Conservation (phyloP, 2,797 vertebrate species). For the Poliocrania exsul region DNA sequence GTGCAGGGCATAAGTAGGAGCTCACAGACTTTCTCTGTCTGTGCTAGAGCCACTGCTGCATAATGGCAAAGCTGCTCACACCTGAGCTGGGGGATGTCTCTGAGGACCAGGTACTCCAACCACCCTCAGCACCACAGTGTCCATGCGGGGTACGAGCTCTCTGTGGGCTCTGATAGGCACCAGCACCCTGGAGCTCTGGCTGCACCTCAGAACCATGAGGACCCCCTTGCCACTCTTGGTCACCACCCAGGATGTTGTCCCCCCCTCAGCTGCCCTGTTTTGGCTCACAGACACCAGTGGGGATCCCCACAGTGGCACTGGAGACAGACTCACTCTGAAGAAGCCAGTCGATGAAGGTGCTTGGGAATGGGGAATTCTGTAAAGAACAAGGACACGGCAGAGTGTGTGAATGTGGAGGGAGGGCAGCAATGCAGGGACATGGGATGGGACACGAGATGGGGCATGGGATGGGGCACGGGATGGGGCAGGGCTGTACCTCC, state of each 20-base stretch:
- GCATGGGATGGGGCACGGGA: accelerated
- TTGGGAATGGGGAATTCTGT: slow-evolving; percentile 34
- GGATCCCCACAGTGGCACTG: accelerated
- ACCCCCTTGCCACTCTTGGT: not conserved
- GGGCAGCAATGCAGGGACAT: not conserved
- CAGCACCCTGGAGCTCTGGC: not conserved
- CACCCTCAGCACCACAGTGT: not conserved
- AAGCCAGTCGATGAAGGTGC: slow-evolving; percentile 49
- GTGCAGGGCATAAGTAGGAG: not conserved
- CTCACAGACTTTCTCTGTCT: not conserved
- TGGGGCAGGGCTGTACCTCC: not conserved
- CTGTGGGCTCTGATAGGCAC: not conserved
- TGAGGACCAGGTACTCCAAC: not conserved
- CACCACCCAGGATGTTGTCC: not conserved
- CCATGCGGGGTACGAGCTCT: accelerated
- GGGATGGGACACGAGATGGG: not conserved
- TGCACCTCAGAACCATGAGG: not conserved
- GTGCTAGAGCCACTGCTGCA: not conserved
- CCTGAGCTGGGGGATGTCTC: not conserved
- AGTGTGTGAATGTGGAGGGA: accelerated
- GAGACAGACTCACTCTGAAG: slow-evolving; percentile 14
- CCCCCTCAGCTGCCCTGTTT: not conserved
- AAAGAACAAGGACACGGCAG: not conserved
- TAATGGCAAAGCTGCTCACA: not conserved
- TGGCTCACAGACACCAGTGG: not conserved